Base-by-base conservation (phyloP, 2,797 vertebrate genomes). In the Aulostomus chinensis region DNA sequence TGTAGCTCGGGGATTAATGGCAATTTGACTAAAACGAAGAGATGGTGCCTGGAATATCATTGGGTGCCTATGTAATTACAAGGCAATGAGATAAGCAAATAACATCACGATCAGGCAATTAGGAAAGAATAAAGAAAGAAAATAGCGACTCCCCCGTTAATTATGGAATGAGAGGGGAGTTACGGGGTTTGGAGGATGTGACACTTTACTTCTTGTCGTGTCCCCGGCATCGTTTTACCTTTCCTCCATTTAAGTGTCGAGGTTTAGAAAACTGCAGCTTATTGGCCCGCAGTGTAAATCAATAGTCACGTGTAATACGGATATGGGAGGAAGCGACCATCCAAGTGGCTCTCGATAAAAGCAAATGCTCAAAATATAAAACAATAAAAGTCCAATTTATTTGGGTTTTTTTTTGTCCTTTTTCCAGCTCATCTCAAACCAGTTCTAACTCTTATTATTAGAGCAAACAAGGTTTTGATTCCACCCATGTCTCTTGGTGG, bases 11-110 rank as follows among this genome's bases (percentile, higher is more conserved):
- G 76, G 83, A 88, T 87, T 88, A 84, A 86, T 71, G 68, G 70
- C 75, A 87, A 81, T 88, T 87, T 81, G 49, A 77, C 67, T 79
- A 56, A 89, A 88, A 85, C 78, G 81, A 84, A 87, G 76, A 84
- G 60, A 69, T 58, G 14, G 21, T 59, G 51, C 17, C 41, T 66
- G 58, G 77, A 73, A 84, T 82, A 83, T 86, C 59, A 58, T 54
- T 42, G 71, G 73, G 55, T 68, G 70, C 37, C 76, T 75, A 56
- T 72, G 68, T 89, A 86, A 90, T 89, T 88, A 86, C 77, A 70
- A 72, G 65, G 80, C 42, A 40, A 55, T 60, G 56, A 63, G 82
- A 88, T 87, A 73, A 86, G 81, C 71, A 86, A 87, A 85, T 80
- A 83, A 85, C 18, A 60, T 70, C 47, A 38, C 66, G 84, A 85